These are phyloP conservation scores for Notothenia rossii DNA, from an alignment of 2,113 vertebrate species.

Conservation along the genomic window DNA sequence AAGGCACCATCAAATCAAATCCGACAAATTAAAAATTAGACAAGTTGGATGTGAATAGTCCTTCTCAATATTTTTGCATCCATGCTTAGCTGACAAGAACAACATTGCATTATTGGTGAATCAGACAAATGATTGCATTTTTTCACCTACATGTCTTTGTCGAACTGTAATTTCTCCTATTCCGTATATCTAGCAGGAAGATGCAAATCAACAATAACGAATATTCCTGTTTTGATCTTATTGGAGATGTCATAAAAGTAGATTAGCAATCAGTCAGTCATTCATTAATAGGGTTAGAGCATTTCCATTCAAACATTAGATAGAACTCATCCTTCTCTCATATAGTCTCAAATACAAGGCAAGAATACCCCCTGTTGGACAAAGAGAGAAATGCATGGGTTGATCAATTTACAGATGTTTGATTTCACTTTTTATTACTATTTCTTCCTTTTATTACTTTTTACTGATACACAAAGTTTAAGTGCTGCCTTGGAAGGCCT, in stretches of 20 bases:
- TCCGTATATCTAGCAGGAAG: not conserved
- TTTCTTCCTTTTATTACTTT: not conserved
- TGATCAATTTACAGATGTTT: not conserved
- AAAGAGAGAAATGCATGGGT: not conserved
- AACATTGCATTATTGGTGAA: no score
- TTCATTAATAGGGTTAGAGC: not conserved
- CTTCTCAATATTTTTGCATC: no score
- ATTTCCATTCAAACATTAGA: not conserved
- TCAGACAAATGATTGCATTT: not conserved
- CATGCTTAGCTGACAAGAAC: no score
- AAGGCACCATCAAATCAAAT: no score
- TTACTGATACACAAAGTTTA: not conserved
- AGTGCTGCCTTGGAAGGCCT: not conserved
- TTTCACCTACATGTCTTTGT: not conserved
- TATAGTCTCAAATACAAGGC: not conserved
- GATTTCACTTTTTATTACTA: not conserved
- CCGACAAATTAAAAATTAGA: no score
- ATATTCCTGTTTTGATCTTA: no score
- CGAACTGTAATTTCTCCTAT: not conserved
- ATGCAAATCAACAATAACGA: not conserved
- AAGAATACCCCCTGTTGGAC: constrained; percentile 44
- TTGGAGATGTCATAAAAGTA: not conserved
- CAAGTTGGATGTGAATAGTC: no score
- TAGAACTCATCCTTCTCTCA: not conserved
- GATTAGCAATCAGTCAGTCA: not conserved